Conservation (phyloP, 1,140 invertebrate species). For the Calosoma granatense region DNA sequence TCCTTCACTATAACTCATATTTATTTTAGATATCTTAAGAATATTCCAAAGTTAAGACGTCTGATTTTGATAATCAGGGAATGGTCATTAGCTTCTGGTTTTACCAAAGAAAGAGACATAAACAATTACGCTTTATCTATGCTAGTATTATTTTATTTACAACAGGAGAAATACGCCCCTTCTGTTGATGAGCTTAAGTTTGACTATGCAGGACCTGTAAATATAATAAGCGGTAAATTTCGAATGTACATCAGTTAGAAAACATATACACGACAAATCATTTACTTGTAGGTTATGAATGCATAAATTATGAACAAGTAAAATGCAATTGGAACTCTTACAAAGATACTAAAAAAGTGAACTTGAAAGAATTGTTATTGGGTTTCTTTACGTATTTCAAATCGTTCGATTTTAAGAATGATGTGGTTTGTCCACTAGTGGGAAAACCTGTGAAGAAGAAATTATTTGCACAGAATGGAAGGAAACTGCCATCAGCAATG, state of each 20-base stretch:
- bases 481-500: background rate
- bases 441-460: background rate
- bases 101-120: background rate
- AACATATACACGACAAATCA: no score
- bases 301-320: background rate
- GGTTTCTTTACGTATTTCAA: background rate
- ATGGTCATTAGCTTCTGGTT: background rate
- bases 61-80: background rate
- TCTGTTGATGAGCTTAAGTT: background rate
- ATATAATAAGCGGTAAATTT: background rate
- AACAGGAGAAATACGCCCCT: background rate
- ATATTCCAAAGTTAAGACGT: background rate
- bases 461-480: background rate
- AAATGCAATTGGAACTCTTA: background rate
- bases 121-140: background rate
- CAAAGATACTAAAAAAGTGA: background rate
- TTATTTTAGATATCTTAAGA: background rate
- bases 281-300: background rate
- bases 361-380: background rate
- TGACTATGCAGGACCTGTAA: background rate
- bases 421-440: background rate
- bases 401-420: background rate
- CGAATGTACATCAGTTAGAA: no score
- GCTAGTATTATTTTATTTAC: slow-evolving; percentile 1
- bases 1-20: no score